Percentiles rank a stretch among this genome's conserved stretches.
Evolutionary conservation across 2,797 vertebrate species (phyloP).

Genomic region (Echeneis naucrates): DNA sequence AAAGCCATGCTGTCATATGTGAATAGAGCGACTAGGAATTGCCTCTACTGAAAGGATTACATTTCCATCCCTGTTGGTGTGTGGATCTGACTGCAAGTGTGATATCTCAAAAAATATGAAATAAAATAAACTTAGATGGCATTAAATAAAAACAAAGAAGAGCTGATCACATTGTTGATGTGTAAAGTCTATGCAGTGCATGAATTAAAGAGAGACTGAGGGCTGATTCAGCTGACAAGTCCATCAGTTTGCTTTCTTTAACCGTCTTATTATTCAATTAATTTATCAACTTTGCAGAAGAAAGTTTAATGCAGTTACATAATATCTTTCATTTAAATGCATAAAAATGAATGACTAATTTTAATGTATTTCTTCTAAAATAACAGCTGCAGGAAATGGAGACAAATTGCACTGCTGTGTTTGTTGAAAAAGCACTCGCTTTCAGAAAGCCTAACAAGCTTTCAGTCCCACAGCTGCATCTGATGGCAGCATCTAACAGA

Average conservation of each 20-base stretch:
- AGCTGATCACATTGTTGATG: background rate
- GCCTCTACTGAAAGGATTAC: conserved; percentile 3
- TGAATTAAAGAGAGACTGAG: background rate
- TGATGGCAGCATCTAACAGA: conserved; percentile 57
- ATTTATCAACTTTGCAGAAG: conserved; percentile 14
- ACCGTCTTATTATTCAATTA: conserved; percentile 8
- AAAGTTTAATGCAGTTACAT: conserved; percentile 16
- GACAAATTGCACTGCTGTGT: conserved; percentile 36
- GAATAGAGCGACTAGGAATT: background rate
- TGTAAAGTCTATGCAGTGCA: background rate
- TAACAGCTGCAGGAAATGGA: conserved; percentile 38
- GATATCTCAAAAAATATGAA: conserved; percentile 5
- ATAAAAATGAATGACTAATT: conserved; percentile 31
- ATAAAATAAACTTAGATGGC: background rate
- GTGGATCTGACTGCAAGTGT: background rate
- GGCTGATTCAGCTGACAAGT: background rate
- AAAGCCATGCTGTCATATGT: conserved; percentile 4
- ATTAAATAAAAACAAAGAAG: conserved; percentile 14
- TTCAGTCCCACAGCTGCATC: conserved; percentile 48
- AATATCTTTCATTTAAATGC: conserved; percentile 22
- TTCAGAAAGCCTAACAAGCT: conserved; percentile 27
- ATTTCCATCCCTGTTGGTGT: conserved; percentile 7
- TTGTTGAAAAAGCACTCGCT: conserved; percentile 23
- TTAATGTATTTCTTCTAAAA: conserved; percentile 30
- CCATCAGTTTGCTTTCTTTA: conserved; percentile 6